Evolutionary conservation across 2,888 invertebrate species (phyloP).

Genomic region (Hipparchia sbordonii): DNA sequence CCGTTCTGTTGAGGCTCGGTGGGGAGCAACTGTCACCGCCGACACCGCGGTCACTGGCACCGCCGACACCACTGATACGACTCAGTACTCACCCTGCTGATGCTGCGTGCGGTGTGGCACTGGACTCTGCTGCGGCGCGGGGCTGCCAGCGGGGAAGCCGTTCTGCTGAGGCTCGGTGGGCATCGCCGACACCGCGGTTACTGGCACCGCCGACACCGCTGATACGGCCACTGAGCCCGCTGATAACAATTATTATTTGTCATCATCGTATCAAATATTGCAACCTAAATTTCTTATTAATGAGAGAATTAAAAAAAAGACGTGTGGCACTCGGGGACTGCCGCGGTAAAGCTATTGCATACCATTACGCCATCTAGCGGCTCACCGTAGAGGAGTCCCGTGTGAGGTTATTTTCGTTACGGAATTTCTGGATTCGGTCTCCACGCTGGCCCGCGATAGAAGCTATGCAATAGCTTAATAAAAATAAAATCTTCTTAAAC

Average conservation of each 20-base stretch:
- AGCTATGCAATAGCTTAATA: too few species aligned
- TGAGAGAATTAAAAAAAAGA: too few species aligned
- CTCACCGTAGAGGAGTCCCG: too few species aligned
- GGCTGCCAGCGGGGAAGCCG: slow-evolving; percentile 66
- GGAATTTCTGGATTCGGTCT: too few species aligned
- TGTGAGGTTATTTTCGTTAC: too few species aligned
- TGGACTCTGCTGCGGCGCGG: slow-evolving; percentile 68
- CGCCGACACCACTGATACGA: slow-evolving; percentile 42
- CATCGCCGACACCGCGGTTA: slow-evolving; percentile 24
- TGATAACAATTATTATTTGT: slow-evolving; percentile 9
- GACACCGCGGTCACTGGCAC: slow-evolving; percentile 51
- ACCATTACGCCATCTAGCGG: too few species aligned
- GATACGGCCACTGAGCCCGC: slow-evolving; percentile 60
- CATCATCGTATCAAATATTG: too few species aligned
- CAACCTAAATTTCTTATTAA: too few species aligned
- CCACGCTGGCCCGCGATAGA: too few species aligned
- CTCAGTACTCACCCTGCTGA: slow-evolving; percentile 53
- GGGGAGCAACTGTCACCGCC: slow-evolving; percentile 49
- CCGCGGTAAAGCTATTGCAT: too few species aligned
- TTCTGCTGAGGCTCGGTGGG: slow-evolving; percentile 68
- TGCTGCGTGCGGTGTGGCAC: slow-evolving; percentile 48
- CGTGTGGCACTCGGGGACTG: too few species aligned
- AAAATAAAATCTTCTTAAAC: too few species aligned
- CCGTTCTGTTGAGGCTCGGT: slow-evolving; percentile 38
- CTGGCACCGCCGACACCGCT: slow-evolving; percentile 56